Base-by-base conservation (phyloP, 2,888 invertebrate genomes). In the Adineta ricciae region DNA sequence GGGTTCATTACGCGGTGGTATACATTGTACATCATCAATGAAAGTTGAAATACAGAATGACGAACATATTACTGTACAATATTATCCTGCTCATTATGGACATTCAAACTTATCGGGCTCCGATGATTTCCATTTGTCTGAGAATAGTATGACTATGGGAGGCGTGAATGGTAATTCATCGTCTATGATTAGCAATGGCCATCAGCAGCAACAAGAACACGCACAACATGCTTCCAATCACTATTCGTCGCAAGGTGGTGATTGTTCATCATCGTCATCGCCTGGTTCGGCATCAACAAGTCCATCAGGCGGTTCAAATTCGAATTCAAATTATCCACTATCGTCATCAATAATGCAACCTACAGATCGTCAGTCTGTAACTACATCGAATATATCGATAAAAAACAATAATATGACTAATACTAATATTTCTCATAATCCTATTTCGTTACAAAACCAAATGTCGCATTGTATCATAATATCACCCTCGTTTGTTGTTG, bases 11-110 rank as follows among this genome's bases (percentile, higher is more conserved):
- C 38, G 38, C 3, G 38, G 78, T 78, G 78, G 78, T 41, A 41
- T 78, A 11, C 78, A 78, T 78, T 78, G 78, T 78, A 78, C 38
- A 41, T 78, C 78, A n/a, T 78, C 78, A 4, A 78, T 78, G 78
- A 78, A 78, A 78, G 78, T 78, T 78, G 78, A 78, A 78, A 78
- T 78, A 41, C 78, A 78, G 41, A 78, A 78, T 78, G 78, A 78
- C 24, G 78, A 78, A 78, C 21, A 78, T 41, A 78, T 78, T 3
- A 78, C 78, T 78, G 78, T 78, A 11, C 78, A 78, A 78, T 78
- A 78, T 78, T 78, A 78, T 78, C 78, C 78, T 24, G 78, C 78
- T 41, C 78, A 78, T 78, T 78, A 78, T 78, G 78, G 78, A 78
- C 78, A 78, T 41, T 41, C 78, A 78, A 21, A 78, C n/a, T 38